Conservation (phyloP, 1,140 invertebrate genomes). For the Latrodectus geometricus region DNA sequence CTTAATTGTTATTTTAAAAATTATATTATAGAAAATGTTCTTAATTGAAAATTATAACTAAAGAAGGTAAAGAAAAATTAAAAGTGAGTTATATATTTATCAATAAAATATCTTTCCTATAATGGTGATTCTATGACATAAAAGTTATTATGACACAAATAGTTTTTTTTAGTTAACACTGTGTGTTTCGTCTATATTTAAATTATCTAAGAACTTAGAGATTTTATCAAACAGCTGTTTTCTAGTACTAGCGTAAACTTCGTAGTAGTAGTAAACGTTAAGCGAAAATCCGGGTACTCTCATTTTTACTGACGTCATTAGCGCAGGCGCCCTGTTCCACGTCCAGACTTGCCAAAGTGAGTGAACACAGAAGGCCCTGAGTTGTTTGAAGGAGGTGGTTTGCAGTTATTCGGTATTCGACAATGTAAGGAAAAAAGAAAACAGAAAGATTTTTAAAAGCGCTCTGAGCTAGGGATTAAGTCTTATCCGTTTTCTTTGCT, state of each 20-base stretch:
- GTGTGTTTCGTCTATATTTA: not conserved
- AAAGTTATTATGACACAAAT: too few relatives aligned
- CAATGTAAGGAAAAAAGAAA: slow-evolving; percentile 37
- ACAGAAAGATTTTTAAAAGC: slow-evolving; percentile 21
- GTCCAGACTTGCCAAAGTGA: slow-evolving; percentile 52
- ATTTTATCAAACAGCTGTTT: slow-evolving; percentile 37
- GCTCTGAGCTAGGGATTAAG: slow-evolving; percentile 16
- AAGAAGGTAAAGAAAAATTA: too few relatives aligned
- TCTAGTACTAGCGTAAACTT: slow-evolving; percentile 47
- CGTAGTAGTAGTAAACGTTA: slow-evolving; percentile 53
- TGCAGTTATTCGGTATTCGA: slow-evolving; percentile 1
- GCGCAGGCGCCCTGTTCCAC: slow-evolving; percentile 24
- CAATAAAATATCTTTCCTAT: too few relatives aligned
- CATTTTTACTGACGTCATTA: slow-evolving; percentile 11
- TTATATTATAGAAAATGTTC: not conserved
- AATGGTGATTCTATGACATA: too few relatives aligned
- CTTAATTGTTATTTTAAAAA: not conserved
- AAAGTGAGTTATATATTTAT: too few relatives aligned
- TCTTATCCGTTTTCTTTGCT: slow-evolving; percentile 10
- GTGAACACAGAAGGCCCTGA: slow-evolving; percentile 36
- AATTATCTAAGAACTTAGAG: not conserved
- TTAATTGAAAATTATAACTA: not conserved
- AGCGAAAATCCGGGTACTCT: slow-evolving; percentile 44
- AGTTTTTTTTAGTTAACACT: not conserved
- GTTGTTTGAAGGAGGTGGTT: slow-evolving; percentile 34